Evolutionary conservation across 2,797 vertebrate species (phyloP).

Genomic region (Naso thynnoides): DNA sequence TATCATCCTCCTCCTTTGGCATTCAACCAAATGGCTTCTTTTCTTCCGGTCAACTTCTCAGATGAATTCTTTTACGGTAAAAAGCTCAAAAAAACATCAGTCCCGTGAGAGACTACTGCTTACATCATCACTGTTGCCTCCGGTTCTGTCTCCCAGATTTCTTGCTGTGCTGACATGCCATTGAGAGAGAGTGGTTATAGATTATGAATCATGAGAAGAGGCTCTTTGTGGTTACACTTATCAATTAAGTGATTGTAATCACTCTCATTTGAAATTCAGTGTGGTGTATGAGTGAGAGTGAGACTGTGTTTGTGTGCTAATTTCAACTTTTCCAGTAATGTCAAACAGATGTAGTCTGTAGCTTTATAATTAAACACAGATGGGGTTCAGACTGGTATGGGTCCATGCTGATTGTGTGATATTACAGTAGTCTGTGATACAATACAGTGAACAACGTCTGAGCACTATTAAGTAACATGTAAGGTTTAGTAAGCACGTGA

Average conservation of each 20-base stretch:
- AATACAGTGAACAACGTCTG: conserved; percentile 70
- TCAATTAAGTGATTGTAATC: conserved; percentile 85
- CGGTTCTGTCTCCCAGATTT: conserved; percentile 49
- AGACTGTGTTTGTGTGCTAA: conserved; percentile 79
- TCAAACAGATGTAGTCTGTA: conserved; percentile 77
- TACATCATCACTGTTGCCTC: conserved; percentile 79
- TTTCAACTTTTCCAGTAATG: conserved; percentile 85
- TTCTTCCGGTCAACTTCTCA: conserved; percentile 81
- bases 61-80: conserved; percentile 82
- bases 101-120: conserved; percentile 76
- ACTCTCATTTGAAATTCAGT: conserved; percentile 79
- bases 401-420: conserved; percentile 62
- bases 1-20: conserved; percentile 68
- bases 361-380: conserved; percentile 80
- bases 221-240: conserved; percentile 74
- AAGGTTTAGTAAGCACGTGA: conserved; percentile 73
- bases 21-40: conserved; percentile 70
- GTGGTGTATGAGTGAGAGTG: conserved; percentile 84
- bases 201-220: conserved; percentile 80
- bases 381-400: conserved; percentile 67
- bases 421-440: conserved; percentile 64
- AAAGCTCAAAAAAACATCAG: conserved; percentile 59
- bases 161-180: conserved; percentile 61
- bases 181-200: conserved; percentile 69
- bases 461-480: conserved; percentile 61